phyloP scores from a whole-genome alignment of 2,113 vertebrate genomes.

The Gymnorhina tibicen region DNA sequence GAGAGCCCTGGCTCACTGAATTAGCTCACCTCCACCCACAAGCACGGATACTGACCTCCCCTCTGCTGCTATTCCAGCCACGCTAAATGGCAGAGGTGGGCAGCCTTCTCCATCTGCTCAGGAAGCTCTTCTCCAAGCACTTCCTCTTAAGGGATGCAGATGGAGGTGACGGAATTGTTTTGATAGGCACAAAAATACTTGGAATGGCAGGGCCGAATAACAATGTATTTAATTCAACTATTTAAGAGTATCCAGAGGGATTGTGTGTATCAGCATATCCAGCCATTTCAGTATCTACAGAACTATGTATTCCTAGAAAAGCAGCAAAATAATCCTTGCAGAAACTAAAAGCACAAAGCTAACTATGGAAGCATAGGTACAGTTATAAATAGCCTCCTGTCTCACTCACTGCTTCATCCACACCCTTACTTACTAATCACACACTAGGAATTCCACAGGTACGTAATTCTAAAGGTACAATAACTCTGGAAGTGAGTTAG shows the following conservation, averaged over 20 bases:
- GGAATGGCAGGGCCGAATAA: not conserved
- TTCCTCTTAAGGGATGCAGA: not conserved
- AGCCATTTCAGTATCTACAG: not conserved
- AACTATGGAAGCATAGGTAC: not conserved
- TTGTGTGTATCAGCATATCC: not conserved
- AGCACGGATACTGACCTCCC: accelerated
- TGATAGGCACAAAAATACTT: not conserved
- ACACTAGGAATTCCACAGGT: not conserved
- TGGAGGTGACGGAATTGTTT: not conserved
- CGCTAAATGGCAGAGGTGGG: not conserved
- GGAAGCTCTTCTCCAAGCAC: not conserved
- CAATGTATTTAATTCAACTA: not conserved
- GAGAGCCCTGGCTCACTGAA: not conserved
- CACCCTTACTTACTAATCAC: not conserved
- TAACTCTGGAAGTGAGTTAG: not conserved
- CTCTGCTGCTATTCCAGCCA: not conserved
- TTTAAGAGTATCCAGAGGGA: not conserved
- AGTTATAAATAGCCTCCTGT: not conserved
- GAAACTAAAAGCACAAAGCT: not conserved
- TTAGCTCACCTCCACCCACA: not conserved
- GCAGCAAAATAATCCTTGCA: not conserved
- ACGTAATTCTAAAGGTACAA: not conserved
- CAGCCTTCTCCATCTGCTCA: not conserved
- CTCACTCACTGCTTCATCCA: not conserved
- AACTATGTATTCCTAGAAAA: not conserved